Evolutionary conservation across 2,797 vertebrate genomes (phyloP).

Genomic region (Furcifer pardalis): DNA sequence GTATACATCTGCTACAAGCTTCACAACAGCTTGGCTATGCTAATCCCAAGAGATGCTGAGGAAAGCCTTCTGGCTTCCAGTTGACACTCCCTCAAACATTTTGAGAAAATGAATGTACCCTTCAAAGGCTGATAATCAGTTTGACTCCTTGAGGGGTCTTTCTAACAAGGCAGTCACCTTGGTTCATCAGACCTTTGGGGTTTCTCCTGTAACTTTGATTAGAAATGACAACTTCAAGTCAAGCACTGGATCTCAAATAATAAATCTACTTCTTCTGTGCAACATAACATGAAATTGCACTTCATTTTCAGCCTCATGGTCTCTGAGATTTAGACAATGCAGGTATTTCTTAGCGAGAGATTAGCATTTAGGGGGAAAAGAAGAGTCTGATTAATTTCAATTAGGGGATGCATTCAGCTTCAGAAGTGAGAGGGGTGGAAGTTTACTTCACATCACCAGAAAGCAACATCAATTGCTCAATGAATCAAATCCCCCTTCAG

Average conservation of each 20-base stretch:
- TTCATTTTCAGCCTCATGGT: slow-evolving; percentile 11
- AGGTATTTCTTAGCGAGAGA: not conserved
- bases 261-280: slow-evolving; percentile 41
- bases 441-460: not conserved
- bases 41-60: slow-evolving; percentile 38
- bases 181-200: slow-evolving; percentile 43
- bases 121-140: slow-evolving; percentile 53
- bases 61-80: slow-evolving; percentile 29
- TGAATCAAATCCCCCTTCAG: not conserved
- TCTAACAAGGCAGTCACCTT: slow-evolving; percentile 61
- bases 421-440: not conserved
- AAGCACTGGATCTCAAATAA: slow-evolving; percentile 36
- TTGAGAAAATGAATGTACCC: slow-evolving; percentile 31
- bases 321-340: not conserved
- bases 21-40: slow-evolving; percentile 20
- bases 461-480: not conserved
- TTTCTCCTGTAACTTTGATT: slow-evolving; percentile 50
- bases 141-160: slow-evolving; percentile 30
- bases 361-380: not conserved
- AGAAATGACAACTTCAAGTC: slow-evolving; percentile 54
- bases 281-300: slow-evolving; percentile 33
- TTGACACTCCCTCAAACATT: not conserved
- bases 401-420: not conserved
- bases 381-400: not conserved
- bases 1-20: slow-evolving; percentile 33